Evolutionary conservation across 2,797 vertebrate genomes (phyloP).

Genomic region (Todus mexicanus): DNA sequence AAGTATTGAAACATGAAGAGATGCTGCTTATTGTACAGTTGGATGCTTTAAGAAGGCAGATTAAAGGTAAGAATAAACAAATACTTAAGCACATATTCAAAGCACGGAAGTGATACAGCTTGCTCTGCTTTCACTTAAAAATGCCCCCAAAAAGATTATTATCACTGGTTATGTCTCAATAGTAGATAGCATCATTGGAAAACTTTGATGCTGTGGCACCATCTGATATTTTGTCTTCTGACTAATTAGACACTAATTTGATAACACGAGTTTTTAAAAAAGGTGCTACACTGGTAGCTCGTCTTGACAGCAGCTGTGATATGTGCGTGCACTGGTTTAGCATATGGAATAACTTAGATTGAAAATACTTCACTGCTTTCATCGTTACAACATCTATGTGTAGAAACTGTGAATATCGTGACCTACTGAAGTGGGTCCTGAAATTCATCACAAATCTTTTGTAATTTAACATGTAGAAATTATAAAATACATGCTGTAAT

Average conservation of each 20-base stretch:
- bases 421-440: background rate
- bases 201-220: background rate
- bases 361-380: background rate
- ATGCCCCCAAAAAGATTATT: background rate
- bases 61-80: slow-evolving; percentile 81
- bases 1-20: slow-evolving; percentile 92
- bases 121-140: background rate
- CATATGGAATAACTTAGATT: background rate
- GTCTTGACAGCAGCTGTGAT: background rate
- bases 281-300: background rate
- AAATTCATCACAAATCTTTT: background rate
- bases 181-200: background rate
- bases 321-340: background rate
- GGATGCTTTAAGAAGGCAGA: slow-evolving; percentile 84
- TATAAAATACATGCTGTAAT: background rate
- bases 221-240: background rate
- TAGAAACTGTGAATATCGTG: background rate
- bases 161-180: background rate
- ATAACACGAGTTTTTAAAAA: background rate
- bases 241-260: background rate
- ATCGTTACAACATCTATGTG: background rate
- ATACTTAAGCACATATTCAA: background rate
- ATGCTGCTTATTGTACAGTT: slow-evolving; percentile 87
- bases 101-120: background rate
- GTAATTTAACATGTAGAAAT: background rate